Conservation (phyloP, 2,888 invertebrate genomes). For the Anaspis maculata region DNA sequence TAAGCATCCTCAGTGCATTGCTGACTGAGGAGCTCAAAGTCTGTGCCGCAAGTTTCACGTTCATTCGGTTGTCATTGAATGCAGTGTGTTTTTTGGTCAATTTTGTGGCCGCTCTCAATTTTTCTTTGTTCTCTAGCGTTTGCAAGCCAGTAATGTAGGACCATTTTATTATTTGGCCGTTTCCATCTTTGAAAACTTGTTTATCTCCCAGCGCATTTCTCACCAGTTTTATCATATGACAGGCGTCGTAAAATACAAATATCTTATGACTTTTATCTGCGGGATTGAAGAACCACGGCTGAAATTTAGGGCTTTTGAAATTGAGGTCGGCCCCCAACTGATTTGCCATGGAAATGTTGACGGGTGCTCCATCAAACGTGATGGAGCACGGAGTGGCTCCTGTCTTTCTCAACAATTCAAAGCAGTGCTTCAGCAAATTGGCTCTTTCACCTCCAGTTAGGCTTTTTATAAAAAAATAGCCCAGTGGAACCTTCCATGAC, state of each 20-base stretch:
- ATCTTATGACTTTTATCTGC: constrained; percentile 6
- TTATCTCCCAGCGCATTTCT: constrained; percentile 8
- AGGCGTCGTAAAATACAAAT: constrained; percentile 9
- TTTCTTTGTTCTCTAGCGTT: constrained; percentile 1
- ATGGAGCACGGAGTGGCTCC: constrained; percentile 9
- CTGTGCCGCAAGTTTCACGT: constrained; percentile 8
- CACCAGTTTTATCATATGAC: constrained; percentile 10
- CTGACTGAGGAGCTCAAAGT: constrained; percentile 7
- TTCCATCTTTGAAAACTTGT: neutral
- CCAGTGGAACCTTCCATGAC: constrained; percentile 11
- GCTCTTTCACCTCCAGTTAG: constrained; percentile 9
- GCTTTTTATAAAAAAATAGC: constrained; percentile 11
- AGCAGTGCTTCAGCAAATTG: constrained; percentile 5
- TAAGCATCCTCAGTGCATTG: neutral
- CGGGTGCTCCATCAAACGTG: constrained; percentile 5
- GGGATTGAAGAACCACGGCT: constrained; percentile 3
- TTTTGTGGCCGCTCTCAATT: constrained; percentile 4
- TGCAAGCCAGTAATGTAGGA: neutral
- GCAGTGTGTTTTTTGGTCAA: constrained; percentile 4
- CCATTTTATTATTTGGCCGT: neutral
- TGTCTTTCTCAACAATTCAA: constrained; percentile 9
- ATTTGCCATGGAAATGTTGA: constrained; percentile 10
- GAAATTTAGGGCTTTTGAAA: neutral
- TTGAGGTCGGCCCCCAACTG: constrained; percentile 11
- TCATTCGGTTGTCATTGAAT: constrained; percentile 7